phyloP scores from a whole-genome alignment of 2,888 invertebrate genomes.

The Argyresthia goedartella region DNA sequence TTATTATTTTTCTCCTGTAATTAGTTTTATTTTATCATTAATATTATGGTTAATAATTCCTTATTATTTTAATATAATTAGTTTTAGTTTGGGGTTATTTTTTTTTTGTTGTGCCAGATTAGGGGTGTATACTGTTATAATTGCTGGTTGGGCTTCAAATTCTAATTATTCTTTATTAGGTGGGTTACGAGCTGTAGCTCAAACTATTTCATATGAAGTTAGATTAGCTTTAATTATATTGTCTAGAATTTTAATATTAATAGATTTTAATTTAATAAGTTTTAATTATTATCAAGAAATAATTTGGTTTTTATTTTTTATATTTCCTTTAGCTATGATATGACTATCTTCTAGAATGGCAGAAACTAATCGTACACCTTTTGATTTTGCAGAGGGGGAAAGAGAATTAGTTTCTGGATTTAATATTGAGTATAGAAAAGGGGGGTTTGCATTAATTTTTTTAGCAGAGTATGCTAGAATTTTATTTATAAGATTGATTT shows the following conservation, averaged over 20 bases:
- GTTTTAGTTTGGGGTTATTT: conserved; percentile 72
- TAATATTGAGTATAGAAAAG: conserved; percentile 82
- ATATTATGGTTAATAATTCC: conserved; percentile 72
- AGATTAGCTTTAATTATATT: conserved; percentile 76
- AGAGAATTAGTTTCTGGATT: conserved; percentile 84
- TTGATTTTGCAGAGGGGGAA: conserved; percentile 86
- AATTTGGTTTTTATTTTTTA: conserved; percentile 67
- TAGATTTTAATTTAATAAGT: conserved; percentile 62
- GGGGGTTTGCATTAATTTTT: conserved; percentile 80
- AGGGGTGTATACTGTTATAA: conserved; percentile 74
- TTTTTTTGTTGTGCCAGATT: conserved; percentile 75
- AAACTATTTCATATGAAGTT: conserved; percentile 84
- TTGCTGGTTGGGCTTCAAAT: conserved; percentile 80
- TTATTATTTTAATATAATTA: conserved; percentile 63
- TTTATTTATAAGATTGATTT: conserved; percentile 76
- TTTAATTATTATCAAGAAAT: conserved; percentile 60
- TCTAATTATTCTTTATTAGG: conserved; percentile 81
- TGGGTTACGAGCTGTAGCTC: conserved; percentile 75
- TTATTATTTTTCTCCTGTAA: conserved; percentile 73
- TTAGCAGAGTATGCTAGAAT: conserved; percentile 78
- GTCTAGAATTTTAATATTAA: conserved; percentile 70
- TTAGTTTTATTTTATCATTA: conserved; percentile 72
- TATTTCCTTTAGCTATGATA: conserved; percentile 67
- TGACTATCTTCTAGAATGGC: conserved; percentile 74
- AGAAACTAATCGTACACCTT: conserved; percentile 80